A percentile compares a stretch with the other conserved stretches of the same genome.
Evolutionary conservation across 2,113 vertebrate genomes (phyloP).

Genomic region (Laticauda colubrina): DNA sequence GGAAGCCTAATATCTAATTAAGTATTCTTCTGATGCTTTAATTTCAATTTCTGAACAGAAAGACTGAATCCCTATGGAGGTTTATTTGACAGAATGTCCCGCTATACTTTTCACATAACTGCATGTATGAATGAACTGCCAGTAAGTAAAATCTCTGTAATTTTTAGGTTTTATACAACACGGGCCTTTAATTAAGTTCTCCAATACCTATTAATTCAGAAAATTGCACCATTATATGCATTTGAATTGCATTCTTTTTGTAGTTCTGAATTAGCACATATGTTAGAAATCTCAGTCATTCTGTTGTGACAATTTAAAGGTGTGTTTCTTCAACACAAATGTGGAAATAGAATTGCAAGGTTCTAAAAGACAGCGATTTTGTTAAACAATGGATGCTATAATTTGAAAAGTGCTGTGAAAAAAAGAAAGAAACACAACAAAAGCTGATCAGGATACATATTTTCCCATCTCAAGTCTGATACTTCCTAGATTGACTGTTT

Average conservation of each 20-base stretch:
- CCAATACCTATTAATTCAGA: background rate
- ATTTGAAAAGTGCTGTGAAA: background rate
- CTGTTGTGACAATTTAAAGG: background rate
- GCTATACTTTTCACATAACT: background rate
- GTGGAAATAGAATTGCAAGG: background rate
- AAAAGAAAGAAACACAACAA: rapidly evolving
- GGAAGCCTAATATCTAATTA: background rate
- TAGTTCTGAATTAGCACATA: conserved; percentile 2
- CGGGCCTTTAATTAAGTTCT: background rate
- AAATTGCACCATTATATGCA: background rate
- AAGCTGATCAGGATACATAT: background rate
- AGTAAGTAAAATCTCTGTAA: background rate
- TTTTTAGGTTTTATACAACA: background rate
- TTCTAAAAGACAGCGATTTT: background rate
- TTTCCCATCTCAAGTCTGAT: background rate
- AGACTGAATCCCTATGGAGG: background rate
- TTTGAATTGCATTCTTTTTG: conserved; percentile 7
- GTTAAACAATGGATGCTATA: rapidly evolving
- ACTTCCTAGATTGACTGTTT: background rate
- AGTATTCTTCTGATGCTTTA: background rate
- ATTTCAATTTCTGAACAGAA: background rate
- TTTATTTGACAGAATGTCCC: background rate
- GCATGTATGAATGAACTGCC: background rate
- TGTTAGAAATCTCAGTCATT: background rate
- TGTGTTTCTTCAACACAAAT: background rate